Evolutionary conservation across 1,140 invertebrate genomes (phyloP), one percentile per base, ranked within the genome.

Genomic region (Alviniconcha marisindica): DNA sequence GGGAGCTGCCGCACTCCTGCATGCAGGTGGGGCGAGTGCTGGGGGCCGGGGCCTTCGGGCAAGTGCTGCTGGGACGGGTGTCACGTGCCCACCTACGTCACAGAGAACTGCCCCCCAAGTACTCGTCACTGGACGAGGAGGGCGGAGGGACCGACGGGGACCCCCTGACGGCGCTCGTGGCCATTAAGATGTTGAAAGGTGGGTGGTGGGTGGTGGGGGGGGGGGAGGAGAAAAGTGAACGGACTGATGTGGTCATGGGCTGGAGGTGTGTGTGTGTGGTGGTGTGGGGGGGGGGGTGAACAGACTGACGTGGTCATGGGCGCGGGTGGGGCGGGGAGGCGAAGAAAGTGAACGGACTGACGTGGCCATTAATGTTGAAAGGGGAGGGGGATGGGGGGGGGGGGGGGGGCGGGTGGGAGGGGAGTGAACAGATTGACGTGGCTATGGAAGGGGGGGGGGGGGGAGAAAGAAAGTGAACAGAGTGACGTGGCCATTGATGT

Each of bases 21-120:
- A 93, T 97, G n/a, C 94, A 96, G 56, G 92, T 97, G 44, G 96
- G 97, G 88, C 96, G 96, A 51, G 94, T 97, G 44, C 92, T 97
- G 14, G 96, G 96, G 12, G 95, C 96, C 93, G 96, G 96, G 48
- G 97, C 97, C 91, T 97, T 97, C 91, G 96, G 96, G 42, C 96
- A 96, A 94, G 96, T 96, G 15, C 31, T 87, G n/a, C 88, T 87
- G 73, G 89, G 87, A 2, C 76, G 84, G 33, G 79, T 91, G 31
- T 87, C 83, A 36, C 79, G 77, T 63, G 82, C 81, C 79, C 56
- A 87, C 54, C 81, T 90, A 15, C 33, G 60, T 21, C 84, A 91
- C 54, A 54, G 85, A 12, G 84, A 84, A 10, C 73, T 88, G 21
- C 63, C 82, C 0, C 18, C 38, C 38, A 42, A 44, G n/a, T 69